Evolutionary conservation across 2,888 invertebrate genomes (phyloP), one percentile per base, ranked within the genome.

Genomic region (Acholoe squamosa): DNA sequence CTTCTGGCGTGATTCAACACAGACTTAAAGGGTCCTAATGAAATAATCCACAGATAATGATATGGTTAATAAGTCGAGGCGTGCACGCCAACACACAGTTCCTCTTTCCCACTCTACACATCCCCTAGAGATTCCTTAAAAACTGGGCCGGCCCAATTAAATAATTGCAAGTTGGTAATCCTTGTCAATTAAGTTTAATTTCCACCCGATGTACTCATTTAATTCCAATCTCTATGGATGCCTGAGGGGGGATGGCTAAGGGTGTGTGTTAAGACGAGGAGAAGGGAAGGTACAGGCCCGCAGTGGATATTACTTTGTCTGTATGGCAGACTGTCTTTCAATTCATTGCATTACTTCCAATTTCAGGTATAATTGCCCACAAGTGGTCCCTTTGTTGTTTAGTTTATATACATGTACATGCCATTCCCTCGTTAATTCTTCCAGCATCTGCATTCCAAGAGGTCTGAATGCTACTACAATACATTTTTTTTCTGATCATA

Each of bases 181-280:
- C 31, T 28, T 28, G 71, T 71, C 71, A 71, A 71, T 71, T 71
- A 71, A 71, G 71, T 28, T 71, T 71, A 71, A 28, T 71, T 71
- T 71, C 71, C 71, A 71, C 71, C 71, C 71, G 31, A 71, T 71
- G 71, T 71, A 71, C 28, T 71, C 71, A 71, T 71, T 71, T 71
- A 71, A 71, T 71, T 71, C 71, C n/a, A 19, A n/a, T 61, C 61
- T 19, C 61, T 19, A n/a, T 61, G n/a, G 61, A 61, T 61, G 61
- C 61, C n/a, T n/a, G 61, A 12, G 22, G 61, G 61, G n/a, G 5
- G 61, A 19, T 61, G 3, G 61, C 12, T 61, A 19, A n/a, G 14
- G 19, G 61, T 7, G 61, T n/a, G 61, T 7, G n/a, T 7, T 61
- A 19, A 3, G 61, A n/a, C 19, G 61, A 61, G 61, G 1, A 3